Evolutionary conservation across 2,797 vertebrate genomes (phyloP), one percentile per base, ranked within the genome.

Genomic region (Phataginus tricuspis): DNA sequence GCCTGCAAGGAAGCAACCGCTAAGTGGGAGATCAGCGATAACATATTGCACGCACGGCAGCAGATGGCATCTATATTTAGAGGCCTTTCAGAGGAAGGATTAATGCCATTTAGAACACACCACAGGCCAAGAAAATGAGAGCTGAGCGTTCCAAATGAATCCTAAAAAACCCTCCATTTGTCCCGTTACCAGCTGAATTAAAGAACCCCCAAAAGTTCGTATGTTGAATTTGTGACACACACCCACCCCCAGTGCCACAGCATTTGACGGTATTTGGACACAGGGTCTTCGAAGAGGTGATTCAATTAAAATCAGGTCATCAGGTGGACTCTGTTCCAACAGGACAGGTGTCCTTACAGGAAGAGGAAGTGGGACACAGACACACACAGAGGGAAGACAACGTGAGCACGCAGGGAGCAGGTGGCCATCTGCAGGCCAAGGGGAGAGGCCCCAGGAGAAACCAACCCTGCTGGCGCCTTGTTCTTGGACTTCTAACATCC

Each of bases 11-110:
- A 91, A 82, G n/a, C 29, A 57, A 75, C 64, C 86, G 77, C 84
- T 94, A 79, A 92, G 80, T 42, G 79, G 25, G 77, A 86, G 88
- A 97, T 92, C 63, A 69, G 86, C 21, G 96, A 84, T 18, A 55
- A 34, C 87, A 93, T 53, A 37, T 2, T 77, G n/a, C n/a, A n/a
- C n/a, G 55, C 16, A 49, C 0, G 37, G 95, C 53, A 79, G 59
- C 93, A 97, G 97, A 98, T 94, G 90, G 75, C 11, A 78, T 80
- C 94, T 59, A 72, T 91, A 94, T 94, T 97, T 97, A 90, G 95
- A 97, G 71, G 68, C 49, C 49, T 53, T 95, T 86, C 68, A 11
- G 68, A 80, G 87, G 53, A 92, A 77, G 96, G 95, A 95, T 80
- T 63, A 96, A 92, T 14, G 11, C 27, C 61, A 95, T 96, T 96